Conservation (phyloP, 2,797 vertebrate genomes). For the Poeciliopsis turneri region DNA sequence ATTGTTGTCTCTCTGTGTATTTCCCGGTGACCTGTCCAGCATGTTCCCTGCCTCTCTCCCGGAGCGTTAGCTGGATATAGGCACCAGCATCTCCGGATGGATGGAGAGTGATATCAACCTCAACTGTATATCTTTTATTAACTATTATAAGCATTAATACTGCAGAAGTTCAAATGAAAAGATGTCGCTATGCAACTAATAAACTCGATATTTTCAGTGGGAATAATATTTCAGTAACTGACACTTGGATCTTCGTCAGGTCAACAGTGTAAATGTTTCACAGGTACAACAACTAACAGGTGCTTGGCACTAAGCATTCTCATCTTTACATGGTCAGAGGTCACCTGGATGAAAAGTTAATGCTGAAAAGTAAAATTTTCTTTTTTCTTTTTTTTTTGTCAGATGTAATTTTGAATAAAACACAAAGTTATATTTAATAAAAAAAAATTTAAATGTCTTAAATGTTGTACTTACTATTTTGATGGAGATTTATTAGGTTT, state of each 20-base stretch:
- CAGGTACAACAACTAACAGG: not conserved
- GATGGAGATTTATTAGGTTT: not conserved
- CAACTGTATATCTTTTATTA: not conserved
- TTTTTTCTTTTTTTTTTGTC: not conserved
- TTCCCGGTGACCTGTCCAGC: too few species aligned
- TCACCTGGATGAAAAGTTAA: not conserved
- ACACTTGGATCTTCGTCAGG: not conserved
- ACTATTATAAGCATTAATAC: not conserved
- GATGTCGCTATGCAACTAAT: not conserved
- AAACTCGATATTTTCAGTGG: not conserved
- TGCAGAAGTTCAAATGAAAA: not conserved
- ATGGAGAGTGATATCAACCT: not conserved
- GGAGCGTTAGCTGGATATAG: too few species aligned
- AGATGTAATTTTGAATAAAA: not conserved
- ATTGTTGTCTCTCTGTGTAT: too few species aligned
- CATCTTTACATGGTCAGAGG: not conserved
- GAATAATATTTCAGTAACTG: not conserved
- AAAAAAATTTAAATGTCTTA: not conserved
- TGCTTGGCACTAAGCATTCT: not conserved
- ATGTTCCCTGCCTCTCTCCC: too few species aligned
- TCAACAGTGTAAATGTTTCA: not conserved
- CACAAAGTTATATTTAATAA: not conserved
- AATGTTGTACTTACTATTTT: not conserved
- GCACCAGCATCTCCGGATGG: too few species aligned
- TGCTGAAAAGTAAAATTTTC: not conserved